These are phyloP conservation scores for Bellardia bayeri DNA, from an alignment of 2,888 invertebrate species.

Conservation along the genomic window DNA sequence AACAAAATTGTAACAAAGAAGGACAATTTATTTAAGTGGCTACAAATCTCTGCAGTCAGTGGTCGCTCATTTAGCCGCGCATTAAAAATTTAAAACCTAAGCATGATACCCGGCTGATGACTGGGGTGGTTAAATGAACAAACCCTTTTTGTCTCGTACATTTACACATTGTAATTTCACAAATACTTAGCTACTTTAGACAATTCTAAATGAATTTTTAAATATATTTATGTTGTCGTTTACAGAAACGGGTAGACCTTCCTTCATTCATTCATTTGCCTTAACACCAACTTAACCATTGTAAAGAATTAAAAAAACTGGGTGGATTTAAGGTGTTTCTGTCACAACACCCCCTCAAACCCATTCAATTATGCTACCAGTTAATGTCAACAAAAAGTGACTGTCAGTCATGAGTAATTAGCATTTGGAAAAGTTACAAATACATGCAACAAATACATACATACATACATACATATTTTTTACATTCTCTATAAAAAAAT, in stretches of 20 bases:
- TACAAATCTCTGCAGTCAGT: conserved; percentile 70
- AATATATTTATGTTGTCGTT: conserved; percentile 20
- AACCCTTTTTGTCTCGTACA: conserved; percentile 37
- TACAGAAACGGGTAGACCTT: background rate
- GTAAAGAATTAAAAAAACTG: conserved; percentile 25
- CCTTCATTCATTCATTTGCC: conserved; percentile 29
- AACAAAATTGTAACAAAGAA: conserved; percentile 51
- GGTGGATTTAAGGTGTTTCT: conserved; percentile 62
- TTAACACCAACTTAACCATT: conserved; percentile 39
- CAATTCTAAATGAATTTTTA: conserved; percentile 58
- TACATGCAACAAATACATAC: conserved; percentile 13
- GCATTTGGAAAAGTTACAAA: conserved; percentile 72
- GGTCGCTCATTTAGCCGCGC: conserved; percentile 80
- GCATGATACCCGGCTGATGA: conserved; percentile 44
- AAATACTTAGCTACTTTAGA: background rate
- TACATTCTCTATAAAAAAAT: background rate
- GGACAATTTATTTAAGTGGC: conserved; percentile 68
- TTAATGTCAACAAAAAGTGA: conserved; percentile 36
- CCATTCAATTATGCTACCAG: background rate
- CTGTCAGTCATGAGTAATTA: conserved; percentile 82
- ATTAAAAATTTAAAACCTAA: conserved; percentile 80
- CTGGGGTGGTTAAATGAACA: conserved; percentile 58
- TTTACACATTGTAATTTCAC: background rate
- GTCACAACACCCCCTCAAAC: conserved; percentile 2
- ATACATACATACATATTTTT: background rate